Base-by-base conservation (phyloP, 2,113 vertebrate species). In the Peucedramus taeniatus region DNA sequence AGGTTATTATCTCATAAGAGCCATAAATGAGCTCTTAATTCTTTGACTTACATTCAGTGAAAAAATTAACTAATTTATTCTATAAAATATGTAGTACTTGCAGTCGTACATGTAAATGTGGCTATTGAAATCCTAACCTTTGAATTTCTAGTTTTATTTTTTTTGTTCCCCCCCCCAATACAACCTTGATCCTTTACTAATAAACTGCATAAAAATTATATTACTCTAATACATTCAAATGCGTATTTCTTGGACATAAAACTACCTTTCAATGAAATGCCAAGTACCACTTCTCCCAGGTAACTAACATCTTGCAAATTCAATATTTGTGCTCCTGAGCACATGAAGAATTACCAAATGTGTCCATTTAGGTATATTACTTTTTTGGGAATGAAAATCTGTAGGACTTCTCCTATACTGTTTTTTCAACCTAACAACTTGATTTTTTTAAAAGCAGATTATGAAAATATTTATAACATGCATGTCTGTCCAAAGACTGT, bases 291-390 rank as follows among this genome's bases (percentile, higher is more conserved):
- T 96, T 95, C 39, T 95, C 33, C 71, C 35, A 51, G 66, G 72
- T 90, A 83, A 83, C 88, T 88, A 92, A 60, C 49, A 65, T 77
- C 75, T 90, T 90, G 57, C 88, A 95, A 96, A 97, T 95, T 61
- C 75, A 88, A 26, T 94, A 91, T 95, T 94, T 96, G 85, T 96
- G 83, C 56, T 86, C 9, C 51, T 75, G 71, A 95, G 56, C 21
- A 82, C 42, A n/a, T 56, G 81, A 93, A 77, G 54, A 94, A 77
- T 70, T 83, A 59, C 3, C 54, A 87, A 27, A 53, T 82, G 30
- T 59, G 50, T 74, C 66, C 27, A 11, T 93, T 91, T 74, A 74
- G 30, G 33, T 14, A 33, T 60, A 23, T 71, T 65, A 16, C 11
- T 47, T 60, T 74, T 79, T 72, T 45, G 65, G 63, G 65, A 89